phyloP scores from a whole-genome alignment of 1,140 invertebrate genomes.

The Acromyrmex heyeri region DNA sequence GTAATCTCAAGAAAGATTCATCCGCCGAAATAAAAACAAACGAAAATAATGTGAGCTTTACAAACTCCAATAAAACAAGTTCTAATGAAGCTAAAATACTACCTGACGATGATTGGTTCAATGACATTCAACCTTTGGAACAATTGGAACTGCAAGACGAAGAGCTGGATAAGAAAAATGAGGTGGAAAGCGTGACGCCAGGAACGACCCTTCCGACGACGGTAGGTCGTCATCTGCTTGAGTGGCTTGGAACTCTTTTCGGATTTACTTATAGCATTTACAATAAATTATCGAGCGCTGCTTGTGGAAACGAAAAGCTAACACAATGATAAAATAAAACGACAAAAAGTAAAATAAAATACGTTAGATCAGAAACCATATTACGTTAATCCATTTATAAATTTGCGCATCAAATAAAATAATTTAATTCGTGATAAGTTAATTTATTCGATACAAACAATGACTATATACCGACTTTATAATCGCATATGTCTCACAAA shows the following conservation, averaged over 20 bases:
- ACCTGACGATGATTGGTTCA: slow-evolving; percentile 71
- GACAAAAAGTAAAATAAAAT: neutral
- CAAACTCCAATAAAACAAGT: neutral
- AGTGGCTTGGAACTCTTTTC: slow-evolving; percentile 78
- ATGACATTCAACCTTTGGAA: slow-evolving; percentile 70
- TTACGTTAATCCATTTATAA: neutral
- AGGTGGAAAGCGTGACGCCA: slow-evolving; percentile 70
- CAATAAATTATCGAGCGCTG: slow-evolving; percentile 65
- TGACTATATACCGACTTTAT: no score
- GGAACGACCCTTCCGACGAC: slow-evolving; percentile 65
- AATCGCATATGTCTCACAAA: no score
- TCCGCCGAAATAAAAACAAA: slow-evolving; percentile 48
- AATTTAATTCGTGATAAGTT: no score
- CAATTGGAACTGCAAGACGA: slow-evolving; percentile 75
- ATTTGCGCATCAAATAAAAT: neutral
- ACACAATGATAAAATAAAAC: slow-evolving; percentile 2
- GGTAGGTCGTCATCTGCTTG: slow-evolving; percentile 73
- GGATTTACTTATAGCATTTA: slow-evolving; percentile 75
- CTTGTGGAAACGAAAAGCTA: slow-evolving; percentile 46
- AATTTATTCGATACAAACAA: no score
- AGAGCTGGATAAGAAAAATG: slow-evolving; percentile 48
- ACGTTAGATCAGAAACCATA: neutral
- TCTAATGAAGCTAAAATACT: slow-evolving; percentile 16
- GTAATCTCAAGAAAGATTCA: slow-evolving; percentile 3
- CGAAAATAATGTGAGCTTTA: neutral